A percentile compares a stretch with the other conserved stretches of the same genome.
Evolutionary conservation across 2,888 invertebrate genomes (phyloP).

Genomic region (Oscheius myriophilus): DNA sequence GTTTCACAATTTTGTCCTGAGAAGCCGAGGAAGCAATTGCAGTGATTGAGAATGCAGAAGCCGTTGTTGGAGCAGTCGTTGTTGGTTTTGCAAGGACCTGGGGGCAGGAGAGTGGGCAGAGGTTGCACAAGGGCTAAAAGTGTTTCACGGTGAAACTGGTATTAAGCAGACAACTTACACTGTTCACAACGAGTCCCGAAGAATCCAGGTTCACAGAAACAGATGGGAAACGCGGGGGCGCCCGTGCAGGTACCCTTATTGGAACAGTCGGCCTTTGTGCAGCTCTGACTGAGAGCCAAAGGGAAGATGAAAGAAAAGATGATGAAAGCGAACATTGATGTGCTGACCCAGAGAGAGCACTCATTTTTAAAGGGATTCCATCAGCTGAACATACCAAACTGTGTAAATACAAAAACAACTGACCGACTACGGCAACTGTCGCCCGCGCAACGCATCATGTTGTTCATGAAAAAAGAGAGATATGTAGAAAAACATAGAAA

Average conservation of each 20-base stretch:
- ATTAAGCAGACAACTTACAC: constrained; percentile 3
- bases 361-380: constrained; percentile 3
- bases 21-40: constrained; percentile 26
- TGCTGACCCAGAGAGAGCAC: background rate
- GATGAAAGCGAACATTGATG: constrained; percentile 8
- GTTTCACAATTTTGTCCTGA: constrained; percentile 16
- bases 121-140: background rate
- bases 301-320: background rate
- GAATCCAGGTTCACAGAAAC: constrained; percentile 59
- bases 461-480: too few species aligned
- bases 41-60: constrained; percentile 21
- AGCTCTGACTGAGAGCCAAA: constrained; percentile 1
- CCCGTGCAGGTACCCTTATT: constrained; percentile 54
- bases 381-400: constrained; percentile 11
- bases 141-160: background rate
- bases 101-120: background rate
- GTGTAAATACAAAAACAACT: too few species aligned
- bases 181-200: constrained; percentile 58
- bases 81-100: background rate
- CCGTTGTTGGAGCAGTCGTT: constrained; percentile 20
- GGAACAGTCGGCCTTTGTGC: constrained; percentile 39
- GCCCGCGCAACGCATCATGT: too few species aligned
- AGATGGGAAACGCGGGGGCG: constrained; percentile 41
- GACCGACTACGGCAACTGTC: too few species aligned
- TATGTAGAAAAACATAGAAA: too few species aligned